phyloP scores from a whole-genome alignment of 1,140 invertebrate genomes.

The Delia radicum region DNA sequence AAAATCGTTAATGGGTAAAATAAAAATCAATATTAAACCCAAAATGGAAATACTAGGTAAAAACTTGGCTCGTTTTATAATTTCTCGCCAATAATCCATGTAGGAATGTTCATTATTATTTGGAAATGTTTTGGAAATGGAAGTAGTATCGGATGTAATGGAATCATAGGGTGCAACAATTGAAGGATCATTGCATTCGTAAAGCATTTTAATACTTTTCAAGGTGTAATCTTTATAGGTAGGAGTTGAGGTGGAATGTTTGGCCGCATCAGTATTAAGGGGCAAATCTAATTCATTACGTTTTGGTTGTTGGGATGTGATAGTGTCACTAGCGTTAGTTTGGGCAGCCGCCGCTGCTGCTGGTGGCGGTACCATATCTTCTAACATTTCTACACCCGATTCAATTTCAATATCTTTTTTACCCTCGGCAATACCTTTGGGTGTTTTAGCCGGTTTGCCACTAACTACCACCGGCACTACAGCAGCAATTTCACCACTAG shows the following conservation, averaged over 20 bases:
- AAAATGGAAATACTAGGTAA: slow-evolving; percentile 31
- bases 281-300: slow-evolving; percentile 20
- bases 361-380: slow-evolving; percentile 41
- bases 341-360: not conserved
- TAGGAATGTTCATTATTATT: not conserved
- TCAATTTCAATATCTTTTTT: slow-evolving; percentile 52
- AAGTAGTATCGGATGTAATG: not conserved
- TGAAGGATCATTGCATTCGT: not conserved
- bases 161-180: not conserved
- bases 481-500: slow-evolving; percentile 13
- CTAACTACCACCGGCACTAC: not conserved
- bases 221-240: not conserved
- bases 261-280: not conserved
- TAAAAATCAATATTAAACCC: slow-evolving; percentile 30
- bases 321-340: too few relatives aligned
- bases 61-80: slow-evolving; percentile 6
- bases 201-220: not conserved
- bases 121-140: not conserved
- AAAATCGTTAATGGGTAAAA: slow-evolving; percentile 48
- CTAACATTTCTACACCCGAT: slow-evolving; percentile 49
- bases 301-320: not conserved
- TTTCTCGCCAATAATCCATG: not conserved
- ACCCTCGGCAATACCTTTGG: slow-evolving; percentile 41
- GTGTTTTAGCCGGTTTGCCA: slow-evolving; percentile 29
- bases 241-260: not conserved